phyloP scores from a whole-genome alignment of 1,140 invertebrate species.

The Drosophila kikkawai region DNA sequence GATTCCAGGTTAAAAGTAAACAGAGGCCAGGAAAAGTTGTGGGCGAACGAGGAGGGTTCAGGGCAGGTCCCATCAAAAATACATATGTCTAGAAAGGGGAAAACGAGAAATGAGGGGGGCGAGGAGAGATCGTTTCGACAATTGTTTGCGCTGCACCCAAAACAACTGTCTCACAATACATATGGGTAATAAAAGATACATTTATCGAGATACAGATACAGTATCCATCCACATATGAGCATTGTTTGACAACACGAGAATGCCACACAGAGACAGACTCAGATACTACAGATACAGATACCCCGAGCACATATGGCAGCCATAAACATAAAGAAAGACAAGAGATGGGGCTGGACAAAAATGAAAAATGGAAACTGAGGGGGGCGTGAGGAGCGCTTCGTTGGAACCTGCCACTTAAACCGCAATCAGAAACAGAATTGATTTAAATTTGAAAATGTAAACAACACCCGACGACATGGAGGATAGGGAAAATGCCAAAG shows the following conservation, averaged over 20 bases:
- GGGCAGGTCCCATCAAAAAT: constrained; percentile 16
- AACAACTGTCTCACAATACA: constrained; percentile 51
- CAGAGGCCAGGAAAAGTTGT: constrained; percentile 11
- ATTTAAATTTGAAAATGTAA: constrained; percentile 77
- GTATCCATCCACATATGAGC: constrained; percentile 36
- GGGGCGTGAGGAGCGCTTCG: constrained; percentile 8
- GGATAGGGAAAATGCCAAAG: neutral
- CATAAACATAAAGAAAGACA: constrained; percentile 58
- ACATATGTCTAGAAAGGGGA: constrained; percentile 15
- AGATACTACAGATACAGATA: constrained; percentile 11
- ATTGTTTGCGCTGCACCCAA: constrained; percentile 53
- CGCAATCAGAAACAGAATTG: constrained; percentile 76
- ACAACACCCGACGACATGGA: constrained; percentile 34
- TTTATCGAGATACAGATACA: constrained; percentile 50
- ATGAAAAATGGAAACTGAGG: constrained; percentile 26
- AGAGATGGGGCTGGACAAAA: constrained; percentile 33
- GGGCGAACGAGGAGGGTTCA: constrained; percentile 17
- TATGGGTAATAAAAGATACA: constrained; percentile 67
- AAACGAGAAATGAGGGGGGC: neutral
- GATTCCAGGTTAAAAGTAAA: constrained; percentile 36
- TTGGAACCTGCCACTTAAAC: constrained; percentile 72
- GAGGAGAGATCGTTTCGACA: constrained; percentile 27
- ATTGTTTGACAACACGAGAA: constrained; percentile 49
- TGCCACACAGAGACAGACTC: constrained; percentile 29
- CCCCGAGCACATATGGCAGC: constrained; percentile 57